Evolutionary conservation across 2,113 vertebrate species (phyloP), one percentile per base, ranked within the genome.

Genomic region (Cyprinodon brontotheroides): DNA sequence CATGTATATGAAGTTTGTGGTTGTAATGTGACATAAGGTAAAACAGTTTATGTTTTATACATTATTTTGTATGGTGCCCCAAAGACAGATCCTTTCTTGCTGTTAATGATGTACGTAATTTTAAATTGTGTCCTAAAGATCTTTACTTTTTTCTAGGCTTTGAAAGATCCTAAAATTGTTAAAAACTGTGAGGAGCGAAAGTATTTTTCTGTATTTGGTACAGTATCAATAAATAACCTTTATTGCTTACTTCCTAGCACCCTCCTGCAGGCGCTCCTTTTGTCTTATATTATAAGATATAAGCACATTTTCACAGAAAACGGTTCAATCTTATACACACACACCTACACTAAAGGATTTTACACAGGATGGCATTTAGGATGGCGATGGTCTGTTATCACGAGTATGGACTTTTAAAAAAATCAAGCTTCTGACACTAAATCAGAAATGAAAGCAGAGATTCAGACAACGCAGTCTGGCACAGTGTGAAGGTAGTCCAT

Each of bases 401-500:
- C 48, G n/a, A 86, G 82, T 70, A 38, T 2, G 47, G 75, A 75
- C 74, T 87, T 85, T 72, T 74, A 80, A 85, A 74, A 80, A 85
- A 76, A 1, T n/a, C 68, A 11, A 20, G 62, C 72, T 78, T 69
- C 74, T 81, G 73, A 68, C 48, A 59, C 74, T 50, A 86, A 86
- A 87, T 86, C 81, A 72, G 82, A 75, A 85, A 88, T 86, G 81
- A 85, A 76, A 83, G 73, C 45, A 47, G 77, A 74, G 75, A 84
- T 72, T 78, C 83, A 77, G 82, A 81, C 87, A 80, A 77, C 74
- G 77, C 78, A 72, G 77, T 73, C 88, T 70, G 75, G 79, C 87
- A 65, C 87, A 83, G 86, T 80, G 68, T 85, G 88, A 84, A 84
- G 81, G 83, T 72, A 86, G 83, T 83, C 50, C 85, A 80, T 84